Evolutionary conservation across 2,797 vertebrate species (phyloP), one percentile per base, ranked within the genome.

Genomic region (Pampus argenteus): DNA sequence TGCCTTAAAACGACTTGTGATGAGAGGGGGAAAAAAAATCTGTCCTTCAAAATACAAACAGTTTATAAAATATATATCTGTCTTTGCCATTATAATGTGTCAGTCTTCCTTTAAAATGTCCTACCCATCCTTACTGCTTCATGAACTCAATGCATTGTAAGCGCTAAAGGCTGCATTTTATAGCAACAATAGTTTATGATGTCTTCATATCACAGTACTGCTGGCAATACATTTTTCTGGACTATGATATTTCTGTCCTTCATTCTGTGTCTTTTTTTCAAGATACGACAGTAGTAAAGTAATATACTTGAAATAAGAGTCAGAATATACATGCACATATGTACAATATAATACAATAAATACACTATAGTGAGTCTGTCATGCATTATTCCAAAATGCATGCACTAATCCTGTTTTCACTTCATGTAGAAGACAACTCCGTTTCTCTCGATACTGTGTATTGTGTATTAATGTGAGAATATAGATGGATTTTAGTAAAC

Each of bases 121-220:
- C 50, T 54, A 48, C 28, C 23, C 36, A 14, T 60, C 40, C 3
- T 48, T 34, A 5, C 13, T 13, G n/a, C 2, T 64, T 67, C 36
- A 44, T 22, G 42, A 40, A 58, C 9, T 66, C 36, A 59, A 45
- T 57, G 11, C 13, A 56, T 56, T 36, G 14, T 51, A 29, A 17
- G 4, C 23, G 8, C 42, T 40, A 18, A 18, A 10, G 8, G 31
- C 38, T 58, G 28, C 29, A 34, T 34, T 28, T 29, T 36, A 59
- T 20, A 65, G 48, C 23, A 38, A 38, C 44, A 59, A 1, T 11
- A 17, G 45, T 69, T 73, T 55, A 57, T 56, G 36, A 66, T 70
- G 42, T 23, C 50, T 67, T 40, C 22, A 2, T 40, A 40, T 58
- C 40, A 44, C 17, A 44, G 9, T 44, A 36, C 1, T n/a, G 25